Conservation (phyloP, 2,797 vertebrate species). For the Schizopygopsis pylzovi region DNA sequence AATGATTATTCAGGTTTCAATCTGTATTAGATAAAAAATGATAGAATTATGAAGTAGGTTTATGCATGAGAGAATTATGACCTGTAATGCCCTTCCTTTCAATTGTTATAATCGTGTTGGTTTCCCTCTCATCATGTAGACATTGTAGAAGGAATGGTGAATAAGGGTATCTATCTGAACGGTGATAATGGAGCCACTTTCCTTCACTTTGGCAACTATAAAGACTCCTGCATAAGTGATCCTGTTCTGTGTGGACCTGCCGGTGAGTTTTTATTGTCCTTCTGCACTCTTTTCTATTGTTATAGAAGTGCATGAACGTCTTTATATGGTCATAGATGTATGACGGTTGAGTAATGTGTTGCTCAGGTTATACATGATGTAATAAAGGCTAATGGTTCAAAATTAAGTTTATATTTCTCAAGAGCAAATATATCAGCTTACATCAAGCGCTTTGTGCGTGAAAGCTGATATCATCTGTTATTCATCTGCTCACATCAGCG, state of each 20-base stretch:
- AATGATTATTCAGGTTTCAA: background rate
- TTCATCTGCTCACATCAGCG: slow-evolving; percentile 40
- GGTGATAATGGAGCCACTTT: slow-evolving; percentile 85
- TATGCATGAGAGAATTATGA: background rate
- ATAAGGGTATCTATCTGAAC: slow-evolving; percentile 89
- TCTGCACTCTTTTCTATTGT: background rate
- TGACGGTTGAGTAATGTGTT: slow-evolving; percentile 31
- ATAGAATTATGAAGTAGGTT: background rate
- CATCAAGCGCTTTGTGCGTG: slow-evolving; percentile 42
- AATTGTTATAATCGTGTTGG: slow-evolving; percentile 33
- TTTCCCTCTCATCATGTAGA: slow-evolving; percentile 74
- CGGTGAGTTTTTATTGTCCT: slow-evolving; percentile 76
- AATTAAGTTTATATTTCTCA: slow-evolving; percentile 42
- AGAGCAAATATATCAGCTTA: slow-evolving; percentile 46
- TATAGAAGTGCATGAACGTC: slow-evolving; percentile 3
- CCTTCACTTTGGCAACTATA: slow-evolving; percentile 87
- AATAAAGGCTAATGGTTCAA: slow-evolving; percentile 26
- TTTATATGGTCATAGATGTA: slow-evolving; percentile 25
- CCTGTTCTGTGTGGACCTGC: slow-evolving; percentile 88
- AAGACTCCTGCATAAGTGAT: slow-evolving; percentile 91
- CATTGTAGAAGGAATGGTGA: slow-evolving; percentile 94
- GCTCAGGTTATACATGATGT: slow-evolving; percentile 38
- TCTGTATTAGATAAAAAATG: background rate
- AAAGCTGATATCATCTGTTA: slow-evolving; percentile 58
- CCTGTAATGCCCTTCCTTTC: background rate